A percentile compares a stretch with the other conserved stretches of the same genome.
Conservation (phyloP, 2,888 invertebrate genomes). For the Boloria selene region DNA sequence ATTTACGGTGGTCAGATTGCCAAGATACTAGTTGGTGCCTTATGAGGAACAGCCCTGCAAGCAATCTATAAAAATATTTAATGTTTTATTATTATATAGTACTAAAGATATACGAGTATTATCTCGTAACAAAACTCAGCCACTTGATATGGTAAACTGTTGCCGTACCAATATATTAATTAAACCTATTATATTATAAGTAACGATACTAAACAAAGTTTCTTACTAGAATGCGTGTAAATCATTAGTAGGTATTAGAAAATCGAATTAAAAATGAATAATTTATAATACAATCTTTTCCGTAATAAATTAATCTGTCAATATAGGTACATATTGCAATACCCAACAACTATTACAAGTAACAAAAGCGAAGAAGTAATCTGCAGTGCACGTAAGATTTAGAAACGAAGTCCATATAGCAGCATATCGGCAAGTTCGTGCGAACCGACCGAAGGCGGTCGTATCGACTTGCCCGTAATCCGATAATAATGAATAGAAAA, state of each 20-base stretch:
- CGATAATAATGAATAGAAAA: conserved; percentile 75
- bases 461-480: conserved; percentile 65
- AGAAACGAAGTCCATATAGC: conserved; percentile 53
- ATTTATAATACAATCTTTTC: neutral
- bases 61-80: conserved; percentile 5
- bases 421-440: conserved; percentile 68
- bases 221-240: neutral
- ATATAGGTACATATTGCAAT: conserved; percentile 24
- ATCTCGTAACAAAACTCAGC: too few relatives aligned
- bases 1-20: conserved; percentile 71
- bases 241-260: neutral
- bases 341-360: conserved; percentile 30
- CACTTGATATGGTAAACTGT: too few relatives aligned
- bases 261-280: neutral
- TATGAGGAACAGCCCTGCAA: conserved; percentile 45
- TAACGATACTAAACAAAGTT: too few relatives aligned
- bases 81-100: neutral
- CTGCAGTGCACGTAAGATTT: conserved; percentile 54
- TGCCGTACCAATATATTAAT: too few relatives aligned
- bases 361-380: conserved; percentile 50
- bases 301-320: conserved; percentile 24
- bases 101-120: too few relatives aligned
- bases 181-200: too few relatives aligned
- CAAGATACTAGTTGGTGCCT: conserved; percentile 57
- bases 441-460: conserved; percentile 52